phyloP scores from a whole-genome alignment of 2,888 invertebrate species.

The Chelonus formosanus region DNA sequence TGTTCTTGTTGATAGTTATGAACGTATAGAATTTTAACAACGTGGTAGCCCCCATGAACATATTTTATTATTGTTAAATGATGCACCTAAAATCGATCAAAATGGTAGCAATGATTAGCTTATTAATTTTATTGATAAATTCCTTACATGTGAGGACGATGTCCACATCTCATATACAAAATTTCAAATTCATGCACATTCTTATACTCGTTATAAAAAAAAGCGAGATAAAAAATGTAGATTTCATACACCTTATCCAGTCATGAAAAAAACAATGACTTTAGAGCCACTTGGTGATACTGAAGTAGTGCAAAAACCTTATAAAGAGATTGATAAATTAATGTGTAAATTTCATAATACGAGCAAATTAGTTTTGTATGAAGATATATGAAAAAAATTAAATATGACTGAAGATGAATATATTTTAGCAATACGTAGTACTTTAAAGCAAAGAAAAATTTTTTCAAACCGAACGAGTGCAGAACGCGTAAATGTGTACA shows the following conservation, averaged over 20 bases:
- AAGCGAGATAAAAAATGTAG: conserved; percentile 44
- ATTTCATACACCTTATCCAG: conserved; percentile 48
- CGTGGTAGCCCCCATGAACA: conserved; percentile 22
- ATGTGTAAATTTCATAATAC: conserved; percentile 27
- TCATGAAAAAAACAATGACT: conserved; percentile 42
- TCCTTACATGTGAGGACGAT: conserved; percentile 40
- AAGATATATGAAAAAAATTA: conserved; percentile 26
- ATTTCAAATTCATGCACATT: too few species aligned
- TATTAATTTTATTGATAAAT: conserved; percentile 42
- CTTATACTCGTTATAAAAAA: too few species aligned
- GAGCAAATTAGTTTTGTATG: too few species aligned
- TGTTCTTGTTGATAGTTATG: conserved; percentile 2
- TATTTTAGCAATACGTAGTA: conserved; percentile 37
- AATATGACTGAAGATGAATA: conserved; percentile 37
- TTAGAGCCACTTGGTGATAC: conserved; percentile 40
- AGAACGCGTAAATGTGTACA: conserved; percentile 41
- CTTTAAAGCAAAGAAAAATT: conserved; percentile 13
- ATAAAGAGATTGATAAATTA: conserved; percentile 22
- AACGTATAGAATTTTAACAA: conserved; percentile 21
- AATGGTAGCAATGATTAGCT: conserved; percentile 42
- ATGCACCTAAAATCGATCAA: conserved; percentile 10
- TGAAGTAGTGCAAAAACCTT: conserved; percentile 27
- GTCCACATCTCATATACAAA: too few species aligned
- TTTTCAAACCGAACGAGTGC: conserved; percentile 37
- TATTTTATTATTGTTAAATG: conserved; percentile 20